A percentile compares a stretch with the other conserved stretches of the same genome.
These are phyloP conservation scores for Amitus sp. DNA, from an alignment of 2,888 invertebrate species.

Conservation along the genomic window DNA sequence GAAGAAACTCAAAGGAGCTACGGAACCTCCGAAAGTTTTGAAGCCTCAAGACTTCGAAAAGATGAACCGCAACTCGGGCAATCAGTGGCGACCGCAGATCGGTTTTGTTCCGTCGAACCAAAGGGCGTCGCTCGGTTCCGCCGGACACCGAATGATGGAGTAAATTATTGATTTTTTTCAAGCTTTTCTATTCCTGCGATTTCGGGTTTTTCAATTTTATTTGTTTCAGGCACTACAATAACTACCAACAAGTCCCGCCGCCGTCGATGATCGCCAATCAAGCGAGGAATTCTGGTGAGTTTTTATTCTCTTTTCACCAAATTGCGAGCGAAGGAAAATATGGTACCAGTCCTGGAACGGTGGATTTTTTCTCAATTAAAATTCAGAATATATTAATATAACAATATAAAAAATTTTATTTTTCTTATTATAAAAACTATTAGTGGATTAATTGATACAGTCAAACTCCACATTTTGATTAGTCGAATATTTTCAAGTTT, in stretches of 20 bases:
- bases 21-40: constrained; percentile 79
- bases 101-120: constrained; percentile 78
- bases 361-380: too few species aligned
- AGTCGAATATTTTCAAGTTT: too few species aligned
- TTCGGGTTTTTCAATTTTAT: constrained; percentile 2
- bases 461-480: too few species aligned
- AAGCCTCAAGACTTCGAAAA: constrained; percentile 81
- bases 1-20: constrained; percentile 72
- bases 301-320: too few species aligned
- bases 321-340: too few species aligned
- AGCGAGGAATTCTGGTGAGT: constrained; percentile 11
- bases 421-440: too few species aligned
- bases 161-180: constrained; percentile 58
- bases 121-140: constrained; percentile 72
- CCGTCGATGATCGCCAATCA: constrained; percentile 36
- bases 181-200: not conserved
- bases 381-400: too few species aligned
- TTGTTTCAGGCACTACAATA: constrained; percentile 55
- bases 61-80: constrained; percentile 67
- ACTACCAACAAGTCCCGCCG: constrained; percentile 55
- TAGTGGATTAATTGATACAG: too few species aligned
- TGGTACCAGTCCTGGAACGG: too few species aligned
- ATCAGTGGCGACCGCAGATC: constrained; percentile 77
- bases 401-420: too few species aligned
- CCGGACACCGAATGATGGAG: constrained; percentile 81